A percentile compares a stretch with the other conserved stretches of the same genome.
phyloP scores from a whole-genome alignment of 2,888 invertebrate genomes.

The Allacma fusca region DNA sequence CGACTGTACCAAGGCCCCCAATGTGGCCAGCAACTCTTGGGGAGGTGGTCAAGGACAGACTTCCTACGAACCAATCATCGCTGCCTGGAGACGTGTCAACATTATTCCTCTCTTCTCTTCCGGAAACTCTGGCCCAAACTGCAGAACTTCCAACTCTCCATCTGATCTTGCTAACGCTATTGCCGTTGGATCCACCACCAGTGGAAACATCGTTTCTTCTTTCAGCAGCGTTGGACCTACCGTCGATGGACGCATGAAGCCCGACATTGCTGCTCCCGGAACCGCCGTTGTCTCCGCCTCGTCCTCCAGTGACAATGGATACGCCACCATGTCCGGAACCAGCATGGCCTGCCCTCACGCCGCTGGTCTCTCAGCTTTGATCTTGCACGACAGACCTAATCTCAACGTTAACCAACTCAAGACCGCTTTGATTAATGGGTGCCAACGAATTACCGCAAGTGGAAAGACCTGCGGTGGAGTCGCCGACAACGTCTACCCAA shows the following conservation, averaged over 20 bases:
- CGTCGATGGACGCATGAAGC: slow-evolving; percentile 18
- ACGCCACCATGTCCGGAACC: slow-evolving; percentile 45
- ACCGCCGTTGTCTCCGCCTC: slow-evolving; percentile 33
- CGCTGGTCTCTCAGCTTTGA: slow-evolving; percentile 49
- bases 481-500: slow-evolving; percentile 28
- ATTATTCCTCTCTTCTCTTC: slow-evolving; percentile 36
- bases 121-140: slow-evolving; percentile 39
- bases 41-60: slow-evolving; percentile 33
- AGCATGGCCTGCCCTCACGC: slow-evolving; percentile 50
- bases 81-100: slow-evolving; percentile 35
- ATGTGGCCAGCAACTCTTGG: slow-evolving; percentile 40
- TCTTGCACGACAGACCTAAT: slow-evolving; percentile 34
- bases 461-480: slow-evolving; percentile 37
- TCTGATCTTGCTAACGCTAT: slow-evolving; percentile 24
- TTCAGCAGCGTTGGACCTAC: slow-evolving; percentile 39
- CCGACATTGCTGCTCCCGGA: slow-evolving; percentile 43
- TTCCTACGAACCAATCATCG: slow-evolving; percentile 23
- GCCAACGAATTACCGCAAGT: not conserved
- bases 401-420: slow-evolving; percentile 33
- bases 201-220: not conserved
- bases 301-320: slow-evolving; percentile 33
- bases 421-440: not conserved
- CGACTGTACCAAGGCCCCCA: slow-evolving; percentile 38
- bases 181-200: slow-evolving; percentile 34
- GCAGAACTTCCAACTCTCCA: slow-evolving; percentile 36